Evolutionary conservation across 1,140 invertebrate species (phyloP).

Genomic region (Bactericera cockerelli): DNA sequence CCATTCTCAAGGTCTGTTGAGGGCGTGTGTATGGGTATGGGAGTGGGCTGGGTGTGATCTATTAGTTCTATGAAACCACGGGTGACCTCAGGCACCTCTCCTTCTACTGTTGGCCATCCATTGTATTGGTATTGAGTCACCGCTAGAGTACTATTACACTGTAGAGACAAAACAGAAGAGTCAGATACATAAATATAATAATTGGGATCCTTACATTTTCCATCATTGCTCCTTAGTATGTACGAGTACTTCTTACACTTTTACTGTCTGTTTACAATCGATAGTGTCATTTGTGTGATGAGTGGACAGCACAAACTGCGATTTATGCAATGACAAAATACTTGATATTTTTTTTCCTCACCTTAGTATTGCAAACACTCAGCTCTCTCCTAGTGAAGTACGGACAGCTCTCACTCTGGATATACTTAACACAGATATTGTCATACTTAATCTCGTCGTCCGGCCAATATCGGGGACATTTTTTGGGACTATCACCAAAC

Average conservation of each 20-base stretch:
- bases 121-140: conserved; percentile 79
- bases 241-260: too few relatives aligned
- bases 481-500: conserved; percentile 49
- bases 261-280: too few relatives aligned
- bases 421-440: conserved; percentile 68
- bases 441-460: conserved; percentile 69
- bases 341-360: too few relatives aligned
- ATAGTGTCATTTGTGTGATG: too few relatives aligned
- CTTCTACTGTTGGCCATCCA: conserved; percentile 72
- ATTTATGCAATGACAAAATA: too few relatives aligned
- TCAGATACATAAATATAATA: too few relatives aligned
- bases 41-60: conserved; percentile 38
- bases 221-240: too few relatives aligned
- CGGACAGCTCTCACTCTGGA: conserved; percentile 71
- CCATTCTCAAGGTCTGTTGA: conserved; percentile 24
- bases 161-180: conserved; percentile 13
- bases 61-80: conserved; percentile 65
- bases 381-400: conserved; percentile 73
- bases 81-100: conserved; percentile 71
- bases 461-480: conserved; percentile 84
- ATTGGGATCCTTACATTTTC: too few relatives aligned
- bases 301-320: too few relatives aligned
- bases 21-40: too few relatives aligned
- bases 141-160: conserved; percentile 47
- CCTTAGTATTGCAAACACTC: conserved; percentile 61